Base-by-base conservation (phyloP, 2,888 invertebrate genomes). In the Tachystola acroxantha region DNA sequence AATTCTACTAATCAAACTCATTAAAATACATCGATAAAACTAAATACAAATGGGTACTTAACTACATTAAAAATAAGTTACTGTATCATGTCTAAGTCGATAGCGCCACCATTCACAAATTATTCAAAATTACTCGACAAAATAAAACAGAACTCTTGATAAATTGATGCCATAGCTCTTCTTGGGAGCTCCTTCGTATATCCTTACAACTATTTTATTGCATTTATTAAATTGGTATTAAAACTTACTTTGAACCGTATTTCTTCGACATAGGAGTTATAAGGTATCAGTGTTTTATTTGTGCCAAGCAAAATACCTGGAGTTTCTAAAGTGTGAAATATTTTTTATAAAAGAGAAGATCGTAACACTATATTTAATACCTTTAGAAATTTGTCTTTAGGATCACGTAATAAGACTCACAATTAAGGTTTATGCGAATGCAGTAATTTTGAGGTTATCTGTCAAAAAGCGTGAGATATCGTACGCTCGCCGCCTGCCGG, bases 81-180 rank as follows among this genome's bases (percentile, higher is more conserved):
- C 61, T 54, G 51, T 54, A 59, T 45, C 50, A 53, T 57, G 62
- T 64, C 57, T 49, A 51, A 39, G 48, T 45, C 45, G 66, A 72
- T 74, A 73, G 57, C 65, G 62, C 60, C 58, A 56, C 58, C 70
- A 71, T 77, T 76, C 70, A 77, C 73, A 74, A 74, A 78, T 78
- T 72, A 77, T 77, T 77, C 59, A 71, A 73, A 71, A 73, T 72
- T 69, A 69, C 63, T 62, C 57, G 49, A 70, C 67, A 56, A 36
- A 69, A 71, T 67, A 57, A 71, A 73, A 68, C 69, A 57, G 52
- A 52, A 37, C 35, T 45, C 52, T 64, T 75, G 76, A 76, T 76
- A 69, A 71, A 78, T 76, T 50, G 64, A 50, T 48, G 56, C 68
- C 60, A 71, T 67, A 57, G 61, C 62, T 60, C 62, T 30, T 14